These are phyloP conservation scores for Caenorhabditis auriculariae DNA, from an alignment of 2,888 invertebrate species.

Conservation along the genomic window DNA sequence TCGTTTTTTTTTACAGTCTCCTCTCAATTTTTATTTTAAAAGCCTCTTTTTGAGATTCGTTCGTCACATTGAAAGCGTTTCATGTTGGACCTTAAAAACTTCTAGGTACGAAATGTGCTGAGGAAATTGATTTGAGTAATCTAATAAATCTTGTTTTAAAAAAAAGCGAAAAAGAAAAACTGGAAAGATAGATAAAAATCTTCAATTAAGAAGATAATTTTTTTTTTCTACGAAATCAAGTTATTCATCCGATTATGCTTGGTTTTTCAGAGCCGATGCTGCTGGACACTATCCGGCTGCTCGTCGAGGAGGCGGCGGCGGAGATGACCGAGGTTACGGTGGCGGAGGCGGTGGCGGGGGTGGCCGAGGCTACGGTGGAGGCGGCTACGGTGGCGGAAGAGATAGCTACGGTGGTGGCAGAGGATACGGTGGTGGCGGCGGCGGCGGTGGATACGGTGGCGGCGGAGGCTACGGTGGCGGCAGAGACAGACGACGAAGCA, in stretches of 20 bases:
- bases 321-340: conserved; percentile 30
- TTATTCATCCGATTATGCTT: neutral
- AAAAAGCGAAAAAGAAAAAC: no score
- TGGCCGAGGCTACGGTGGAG: conserved; percentile 16
- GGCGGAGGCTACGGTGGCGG: conserved; percentile 5
- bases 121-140: no score
- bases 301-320: conserved; percentile 36
- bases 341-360: conserved; percentile 22
- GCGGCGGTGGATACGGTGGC: conserved; percentile 13
- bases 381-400: conserved; percentile 31
- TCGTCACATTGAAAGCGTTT: no score
- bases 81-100: no score
- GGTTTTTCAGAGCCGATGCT: conserved; percentile 37
- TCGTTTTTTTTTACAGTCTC: no score
- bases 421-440: conserved; percentile 15
- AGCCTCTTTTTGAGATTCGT: no score
- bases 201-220: neutral
- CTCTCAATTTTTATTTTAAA: no score
- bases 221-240: neutral
- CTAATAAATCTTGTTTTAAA: no score
- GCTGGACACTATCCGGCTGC: conserved; percentile 50
- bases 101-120: no score
- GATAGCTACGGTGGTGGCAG: conserved; percentile 7
- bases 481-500: conserved; percentile 16
- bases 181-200: no score